phyloP scores from a whole-genome alignment of 2,888 invertebrate species.

The Tromatobia lineatoria region DNA sequence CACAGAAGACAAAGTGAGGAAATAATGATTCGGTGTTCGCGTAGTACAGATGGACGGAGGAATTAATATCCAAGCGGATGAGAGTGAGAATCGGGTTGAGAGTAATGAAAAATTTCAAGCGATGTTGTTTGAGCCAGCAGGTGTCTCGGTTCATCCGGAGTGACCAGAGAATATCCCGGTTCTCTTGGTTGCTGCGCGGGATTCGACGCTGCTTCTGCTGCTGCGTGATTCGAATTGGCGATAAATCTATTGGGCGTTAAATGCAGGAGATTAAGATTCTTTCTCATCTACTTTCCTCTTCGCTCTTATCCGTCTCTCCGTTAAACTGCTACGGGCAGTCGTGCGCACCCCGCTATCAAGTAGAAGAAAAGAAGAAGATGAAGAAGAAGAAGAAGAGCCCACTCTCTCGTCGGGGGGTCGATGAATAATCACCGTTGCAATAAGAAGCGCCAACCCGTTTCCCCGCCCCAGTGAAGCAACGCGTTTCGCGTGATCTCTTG shows the following conservation, averaged over 20 bases:
- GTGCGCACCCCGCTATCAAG: slow-evolving; percentile 56
- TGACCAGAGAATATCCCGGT: slow-evolving; percentile 6
- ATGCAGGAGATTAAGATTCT: slow-evolving; percentile 71
- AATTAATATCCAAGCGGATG: slow-evolving; percentile 41
- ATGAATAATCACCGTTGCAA: slow-evolving; percentile 70
- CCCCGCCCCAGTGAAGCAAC: slow-evolving; percentile 52
- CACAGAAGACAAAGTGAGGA: slow-evolving; percentile 13
- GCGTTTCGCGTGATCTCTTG: slow-evolving; percentile 60
- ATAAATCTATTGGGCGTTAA: slow-evolving; percentile 73
- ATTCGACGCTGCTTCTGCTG: slow-evolving; percentile 10
- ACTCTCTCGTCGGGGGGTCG: slow-evolving; percentile 67
- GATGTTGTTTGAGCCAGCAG: slow-evolving; percentile 57
- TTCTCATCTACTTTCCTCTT: slow-evolving; percentile 59
- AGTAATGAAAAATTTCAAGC: slow-evolving; percentile 41
- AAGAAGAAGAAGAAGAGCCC: slow-evolving; percentile 43
- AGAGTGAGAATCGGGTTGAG: slow-evolving; percentile 25
- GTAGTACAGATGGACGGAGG: slow-evolving; percentile 19
- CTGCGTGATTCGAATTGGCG: slow-evolving; percentile 69
- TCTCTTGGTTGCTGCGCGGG: slow-evolving; percentile 24
- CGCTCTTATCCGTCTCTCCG: slow-evolving; percentile 50
- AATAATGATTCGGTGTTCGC: neutral
- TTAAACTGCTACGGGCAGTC: slow-evolving; percentile 48
- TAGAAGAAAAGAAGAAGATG: slow-evolving; percentile 37
- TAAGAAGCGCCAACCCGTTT: slow-evolving; percentile 70
- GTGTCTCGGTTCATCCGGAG: slow-evolving; percentile 51